phyloP scores from a whole-genome alignment of 2,113 vertebrate species.

The Anoura caudifer region DNA sequence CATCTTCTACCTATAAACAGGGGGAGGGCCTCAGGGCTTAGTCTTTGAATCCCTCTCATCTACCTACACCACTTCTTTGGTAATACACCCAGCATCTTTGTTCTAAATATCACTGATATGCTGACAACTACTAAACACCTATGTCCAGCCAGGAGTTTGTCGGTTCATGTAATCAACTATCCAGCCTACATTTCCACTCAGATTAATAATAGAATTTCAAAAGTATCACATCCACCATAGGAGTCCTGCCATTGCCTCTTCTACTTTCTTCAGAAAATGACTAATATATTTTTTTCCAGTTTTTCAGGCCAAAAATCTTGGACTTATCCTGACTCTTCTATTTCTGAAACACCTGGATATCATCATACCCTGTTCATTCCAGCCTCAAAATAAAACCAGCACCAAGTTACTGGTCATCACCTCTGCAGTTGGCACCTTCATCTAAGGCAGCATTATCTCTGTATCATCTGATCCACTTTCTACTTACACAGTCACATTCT shows the following conservation, averaged over 20 bases:
- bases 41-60: background rate
- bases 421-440: background rate
- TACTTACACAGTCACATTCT: background rate
- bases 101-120: background rate
- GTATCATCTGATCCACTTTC: background rate
- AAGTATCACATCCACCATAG: background rate
- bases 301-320: background rate
- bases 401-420: background rate
- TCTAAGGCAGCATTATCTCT: background rate
- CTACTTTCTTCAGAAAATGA: background rate
- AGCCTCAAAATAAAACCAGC: background rate
- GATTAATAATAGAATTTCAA: background rate
- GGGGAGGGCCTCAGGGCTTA: background rate
- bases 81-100: background rate
- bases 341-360: background rate
- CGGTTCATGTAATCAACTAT: background rate
- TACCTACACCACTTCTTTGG: background rate
- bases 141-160: background rate
- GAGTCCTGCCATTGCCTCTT: background rate
- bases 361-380: background rate
- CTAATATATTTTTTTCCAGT: background rate
- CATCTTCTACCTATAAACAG: background rate
- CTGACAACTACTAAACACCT: background rate
- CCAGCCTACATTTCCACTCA: background rate
- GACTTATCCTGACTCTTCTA: background rate